Percentiles rank a stretch among this genome's conserved stretches.
These are phyloP conservation scores for Pseudomugil tenellus DNA, from an alignment of 2,797 vertebrate species.

Conservation along the genomic window DNA sequence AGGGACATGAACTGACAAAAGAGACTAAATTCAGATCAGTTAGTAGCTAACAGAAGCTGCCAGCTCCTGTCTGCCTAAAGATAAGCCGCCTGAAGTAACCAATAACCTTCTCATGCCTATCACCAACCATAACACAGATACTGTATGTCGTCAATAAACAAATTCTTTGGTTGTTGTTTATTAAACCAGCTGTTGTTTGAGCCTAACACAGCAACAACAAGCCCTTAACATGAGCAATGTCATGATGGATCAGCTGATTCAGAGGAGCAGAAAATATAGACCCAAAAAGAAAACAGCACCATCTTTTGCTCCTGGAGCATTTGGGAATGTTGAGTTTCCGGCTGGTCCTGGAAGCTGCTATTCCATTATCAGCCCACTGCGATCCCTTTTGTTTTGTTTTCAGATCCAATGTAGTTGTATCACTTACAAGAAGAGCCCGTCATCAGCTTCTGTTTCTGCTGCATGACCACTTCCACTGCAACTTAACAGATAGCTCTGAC, in stretches of 20 bases:
- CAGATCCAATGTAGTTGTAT: constrained; percentile 53
- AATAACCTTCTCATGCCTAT: not conserved
- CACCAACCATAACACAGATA: not conserved
- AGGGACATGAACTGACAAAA: not conserved
- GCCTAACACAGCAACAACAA: constrained; percentile 26
- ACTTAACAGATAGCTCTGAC: constrained; percentile 59
- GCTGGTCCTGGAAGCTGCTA: constrained; percentile 16
- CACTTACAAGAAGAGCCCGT: constrained; percentile 34
- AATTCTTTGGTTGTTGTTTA: too few species aligned
- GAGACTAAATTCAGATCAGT: not conserved
- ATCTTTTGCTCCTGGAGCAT: constrained; percentile 21
- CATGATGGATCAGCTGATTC: constrained; percentile 10
- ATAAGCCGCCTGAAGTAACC: not conserved
- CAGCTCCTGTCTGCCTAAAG: not conserved
- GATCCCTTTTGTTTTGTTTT: constrained; percentile 6
- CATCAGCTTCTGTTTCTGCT: constrained; percentile 58
- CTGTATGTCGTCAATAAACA: not conserved
- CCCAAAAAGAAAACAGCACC: too few species aligned
- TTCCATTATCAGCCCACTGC: constrained; percentile 32
- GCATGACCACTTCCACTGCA: constrained; percentile 58
- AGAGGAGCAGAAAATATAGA: constrained; percentile 9
- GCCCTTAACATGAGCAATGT: constrained; percentile 35
- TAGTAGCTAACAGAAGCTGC: not conserved
- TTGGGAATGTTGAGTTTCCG: constrained; percentile 8
- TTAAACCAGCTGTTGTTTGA: not conserved